These are phyloP conservation scores for Athalia circularis DNA, from an alignment of 2,888 invertebrate species.

Conservation along the genomic window DNA sequence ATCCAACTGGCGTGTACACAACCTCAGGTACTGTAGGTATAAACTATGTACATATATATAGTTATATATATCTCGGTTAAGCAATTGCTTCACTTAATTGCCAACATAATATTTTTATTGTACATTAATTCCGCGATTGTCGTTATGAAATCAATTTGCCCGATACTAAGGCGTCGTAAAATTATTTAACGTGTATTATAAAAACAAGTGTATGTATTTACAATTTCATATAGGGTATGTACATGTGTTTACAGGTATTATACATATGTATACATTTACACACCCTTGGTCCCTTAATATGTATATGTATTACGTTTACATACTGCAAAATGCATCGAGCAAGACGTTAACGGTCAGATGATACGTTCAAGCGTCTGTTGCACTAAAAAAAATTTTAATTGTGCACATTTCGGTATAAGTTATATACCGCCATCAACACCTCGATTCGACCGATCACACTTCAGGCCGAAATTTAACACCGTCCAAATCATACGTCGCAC, in stretches of 20 bases:
- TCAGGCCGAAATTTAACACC: not conserved
- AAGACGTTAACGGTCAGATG: conserved; percentile 42
- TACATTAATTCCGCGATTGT: conserved; percentile 63
- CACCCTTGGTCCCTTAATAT: not conserved
- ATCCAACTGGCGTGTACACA: too few relatives aligned
- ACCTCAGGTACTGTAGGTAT: too few relatives aligned
- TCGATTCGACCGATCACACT: not conserved
- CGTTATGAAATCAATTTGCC: conserved; percentile 65
- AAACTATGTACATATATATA: not conserved
- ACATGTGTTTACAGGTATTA: not conserved
- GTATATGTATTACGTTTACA: not conserved
- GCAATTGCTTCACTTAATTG: conserved; percentile 59
- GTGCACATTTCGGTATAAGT: not conserved
- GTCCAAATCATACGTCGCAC: not conserved
- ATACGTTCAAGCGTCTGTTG: conserved; percentile 26
- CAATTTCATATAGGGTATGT: not conserved
- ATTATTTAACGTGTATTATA: conserved; percentile 65
- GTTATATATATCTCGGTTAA: conserved; percentile 40
- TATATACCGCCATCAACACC: conserved; percentile 20
- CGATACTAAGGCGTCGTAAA: conserved; percentile 63
- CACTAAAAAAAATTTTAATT: conserved; percentile 30
- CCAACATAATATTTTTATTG: conserved; percentile 61
- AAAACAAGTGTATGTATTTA: conserved; percentile 54
- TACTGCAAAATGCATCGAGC: not conserved
- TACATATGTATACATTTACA: not conserved